A percentile compares a stretch with the other conserved stretches of the same genome.
These are phyloP conservation scores for Gobio gobio DNA, from an alignment of 2,113 vertebrate genomes.

Conservation along the genomic window DNA sequence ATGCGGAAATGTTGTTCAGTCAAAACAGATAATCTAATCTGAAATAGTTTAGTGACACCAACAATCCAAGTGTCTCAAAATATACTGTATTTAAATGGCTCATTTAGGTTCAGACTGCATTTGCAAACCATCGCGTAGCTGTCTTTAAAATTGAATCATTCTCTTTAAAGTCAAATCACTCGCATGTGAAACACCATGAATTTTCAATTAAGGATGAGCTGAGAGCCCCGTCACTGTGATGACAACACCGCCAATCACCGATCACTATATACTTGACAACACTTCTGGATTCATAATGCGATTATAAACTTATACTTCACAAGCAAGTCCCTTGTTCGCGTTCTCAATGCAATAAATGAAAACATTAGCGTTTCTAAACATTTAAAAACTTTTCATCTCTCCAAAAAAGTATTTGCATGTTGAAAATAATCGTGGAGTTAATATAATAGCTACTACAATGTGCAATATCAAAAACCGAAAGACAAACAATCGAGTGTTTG, in stretches of 20 bases:
- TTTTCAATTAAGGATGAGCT: not conserved
- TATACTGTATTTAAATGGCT: not conserved
- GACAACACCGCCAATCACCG: not conserved
- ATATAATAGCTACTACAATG: not conserved
- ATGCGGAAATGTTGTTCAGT: not conserved
- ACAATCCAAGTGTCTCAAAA: not conserved
- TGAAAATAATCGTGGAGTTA: not conserved
- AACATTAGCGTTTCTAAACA: not conserved
- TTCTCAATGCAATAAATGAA: not conserved
- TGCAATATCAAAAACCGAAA: not conserved
- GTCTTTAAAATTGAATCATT: not conserved
- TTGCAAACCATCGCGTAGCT: not conserved
- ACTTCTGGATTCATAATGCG: not conserved
- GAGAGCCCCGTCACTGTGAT: not conserved
- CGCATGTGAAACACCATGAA: conserved; percentile 36
- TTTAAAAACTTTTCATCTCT: not conserved
- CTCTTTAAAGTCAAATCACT: conserved; percentile 20
- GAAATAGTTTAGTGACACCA: not conserved
- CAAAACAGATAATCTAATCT: not conserved
- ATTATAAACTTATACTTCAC: not conserved
- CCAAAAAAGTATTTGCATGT: not conserved
- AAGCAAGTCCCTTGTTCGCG: not conserved
- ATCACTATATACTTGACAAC: not conserved
- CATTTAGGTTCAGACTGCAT: not conserved
- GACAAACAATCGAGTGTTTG: not conserved